Conservation (phyloP, 2,113 vertebrate species). For the Sorex fumeus region DNA sequence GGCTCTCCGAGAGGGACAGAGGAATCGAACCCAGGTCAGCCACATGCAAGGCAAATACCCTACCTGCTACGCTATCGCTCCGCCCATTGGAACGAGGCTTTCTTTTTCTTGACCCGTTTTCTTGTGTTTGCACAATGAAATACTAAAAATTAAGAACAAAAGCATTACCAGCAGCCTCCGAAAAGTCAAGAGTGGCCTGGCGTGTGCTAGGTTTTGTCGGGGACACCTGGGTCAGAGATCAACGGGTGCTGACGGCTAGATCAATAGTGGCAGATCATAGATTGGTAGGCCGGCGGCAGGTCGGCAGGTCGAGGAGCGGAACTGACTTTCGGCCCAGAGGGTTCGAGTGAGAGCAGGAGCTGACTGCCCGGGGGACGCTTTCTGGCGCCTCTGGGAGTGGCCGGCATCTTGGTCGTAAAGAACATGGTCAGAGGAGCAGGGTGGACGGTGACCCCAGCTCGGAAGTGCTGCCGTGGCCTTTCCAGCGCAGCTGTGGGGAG, state of each 20-base stretch:
- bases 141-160: conserved; percentile 25
- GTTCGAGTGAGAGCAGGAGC: neutral
- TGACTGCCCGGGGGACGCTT: neutral
- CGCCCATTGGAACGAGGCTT: neutral
- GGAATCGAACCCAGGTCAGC: too few species aligned
- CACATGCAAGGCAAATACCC: too few species aligned
- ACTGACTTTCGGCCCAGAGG: too few species aligned
- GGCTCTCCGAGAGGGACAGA: too few species aligned
- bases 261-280: neutral
- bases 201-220: neutral
- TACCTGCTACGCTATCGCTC: too few species aligned
- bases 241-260: neutral
- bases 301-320: neutral
- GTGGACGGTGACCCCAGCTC: neutral
- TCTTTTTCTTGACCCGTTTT: too few species aligned
- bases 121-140: too few species aligned
- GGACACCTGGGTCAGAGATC: too few species aligned
- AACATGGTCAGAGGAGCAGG: neutral
- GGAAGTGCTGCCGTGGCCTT: too few species aligned
- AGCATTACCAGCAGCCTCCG: neutral
- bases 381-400: too few species aligned
- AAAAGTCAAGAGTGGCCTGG: neutral
- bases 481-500: too few species aligned
- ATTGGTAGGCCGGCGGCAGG: neutral
- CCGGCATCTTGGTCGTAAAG: neutral